These are phyloP conservation scores for Engraulis encrasicolus DNA, from an alignment of 2,113 vertebrate genomes.

Conservation along the genomic window DNA sequence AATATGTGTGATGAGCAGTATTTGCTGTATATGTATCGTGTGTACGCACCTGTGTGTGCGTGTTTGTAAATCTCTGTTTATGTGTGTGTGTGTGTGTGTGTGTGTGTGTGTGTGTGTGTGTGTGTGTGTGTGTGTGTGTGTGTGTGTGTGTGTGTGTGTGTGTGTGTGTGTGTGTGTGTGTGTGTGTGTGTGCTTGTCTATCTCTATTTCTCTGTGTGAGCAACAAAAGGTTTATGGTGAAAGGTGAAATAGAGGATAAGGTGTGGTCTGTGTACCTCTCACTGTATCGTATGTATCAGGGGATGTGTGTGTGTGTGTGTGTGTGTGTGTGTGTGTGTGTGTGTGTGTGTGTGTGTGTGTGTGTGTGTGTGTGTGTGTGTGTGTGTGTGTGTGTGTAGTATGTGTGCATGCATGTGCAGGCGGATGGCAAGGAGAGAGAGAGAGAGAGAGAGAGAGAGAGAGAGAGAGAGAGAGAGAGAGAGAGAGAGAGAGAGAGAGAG, in stretches of 20 bases:
- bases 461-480: too few species aligned
- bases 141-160: neutral
- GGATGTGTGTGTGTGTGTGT: neutral
- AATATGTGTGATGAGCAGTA: too few species aligned
- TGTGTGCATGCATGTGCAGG: neutral
- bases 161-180: neutral
- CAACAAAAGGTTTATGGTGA: slow-evolving; percentile 6
- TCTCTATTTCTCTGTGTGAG: too few species aligned
- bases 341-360: neutral
- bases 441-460: too few species aligned
- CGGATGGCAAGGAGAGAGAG: too few species aligned
- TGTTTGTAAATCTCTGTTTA: neutral
- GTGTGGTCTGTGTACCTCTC: neutral
- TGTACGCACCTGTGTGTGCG: too few species aligned
- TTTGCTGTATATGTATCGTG: too few species aligned
- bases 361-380: neutral
- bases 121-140: neutral
- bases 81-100: neutral
- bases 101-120: neutral
- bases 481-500: too few species aligned
- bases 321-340: neutral
- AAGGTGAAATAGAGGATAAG: slow-evolving; percentile 15
- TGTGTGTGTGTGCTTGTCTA: neutral
- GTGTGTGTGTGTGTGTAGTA: neutral
- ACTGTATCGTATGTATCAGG: neutral